Evolutionary conservation across 2,797 vertebrate genomes (phyloP), one percentile per base, ranked within the genome.

Genomic region (Enteromius afrohamiltoni): DNA sequence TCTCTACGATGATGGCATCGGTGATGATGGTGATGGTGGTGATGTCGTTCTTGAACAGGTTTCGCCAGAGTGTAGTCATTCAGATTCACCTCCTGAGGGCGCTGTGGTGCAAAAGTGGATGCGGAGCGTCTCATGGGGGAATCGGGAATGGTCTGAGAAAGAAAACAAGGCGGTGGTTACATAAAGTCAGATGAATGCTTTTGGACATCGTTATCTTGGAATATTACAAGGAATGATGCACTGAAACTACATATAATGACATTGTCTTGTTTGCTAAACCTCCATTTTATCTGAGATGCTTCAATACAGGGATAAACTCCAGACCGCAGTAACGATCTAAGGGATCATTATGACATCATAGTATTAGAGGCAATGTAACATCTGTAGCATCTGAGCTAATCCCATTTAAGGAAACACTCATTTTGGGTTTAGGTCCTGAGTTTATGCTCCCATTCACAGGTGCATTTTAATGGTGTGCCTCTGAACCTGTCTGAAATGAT

Each of bases 81-180:
- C 62, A 96, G 91, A 65, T 94, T 95, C 53, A 95, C 92, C 92
- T 95, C 91, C 0, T 92, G 96, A 23, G 95, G 91, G 0, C 94
- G 95, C 88, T 94, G 94, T 0, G 97, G 95, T 1, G 96, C 90
- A 92, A 96, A 93, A 0, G 96, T 97, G 89, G 97, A 98, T 34
- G 95, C 93, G 0, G 98, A 98, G 68, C 96, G 96, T 86, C 96
- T 98, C 96, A 99, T 96, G 17, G 96, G 95, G 86, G 93, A 92
- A 64, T 97, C 96, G 0, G 96, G 92, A 86, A 95, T 95, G 17
- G 96, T 92, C 97, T 98, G 91, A 26, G 75, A 45, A 79, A 62
- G 77, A 51, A 85, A 37, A 65, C 3, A 79, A 40, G 81, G 77
- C 42, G 29, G 5, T 77, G 51, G 8, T 10, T 68, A 65, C 3